Percentiles rank a stretch among this genome's conserved stretches.
phyloP scores from a whole-genome alignment of 2,888 invertebrate species.

The Sphaerophoria taeniata region DNA sequence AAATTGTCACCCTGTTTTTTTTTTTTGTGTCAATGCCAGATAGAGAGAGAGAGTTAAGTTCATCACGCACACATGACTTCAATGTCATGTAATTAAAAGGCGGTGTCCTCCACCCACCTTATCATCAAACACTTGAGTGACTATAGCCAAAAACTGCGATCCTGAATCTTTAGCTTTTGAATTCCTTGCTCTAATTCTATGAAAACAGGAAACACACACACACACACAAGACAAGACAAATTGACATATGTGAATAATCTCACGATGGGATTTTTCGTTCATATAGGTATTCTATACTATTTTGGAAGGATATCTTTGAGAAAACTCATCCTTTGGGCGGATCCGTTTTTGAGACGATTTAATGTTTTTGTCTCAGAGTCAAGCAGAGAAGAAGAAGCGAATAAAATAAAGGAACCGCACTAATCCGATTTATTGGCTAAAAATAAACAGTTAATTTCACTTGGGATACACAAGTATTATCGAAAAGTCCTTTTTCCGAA shows the following conservation, averaged over 20 bases:
- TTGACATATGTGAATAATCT: conserved; percentile 69
- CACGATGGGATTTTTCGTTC: conserved; percentile 47
- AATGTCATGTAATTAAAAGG: conserved; percentile 73
- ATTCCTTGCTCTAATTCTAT: conserved; percentile 21
- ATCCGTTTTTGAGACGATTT: neutral
- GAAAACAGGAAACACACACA: neutral
- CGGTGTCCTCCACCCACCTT: conserved; percentile 29
- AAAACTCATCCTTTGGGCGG: conserved; percentile 24
- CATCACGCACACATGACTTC: conserved; percentile 67
- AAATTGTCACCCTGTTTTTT: conserved; percentile 66
- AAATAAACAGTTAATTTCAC: conserved; percentile 72
- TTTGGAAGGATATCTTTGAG: conserved; percentile 54
- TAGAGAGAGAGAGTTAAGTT: conserved; percentile 5
- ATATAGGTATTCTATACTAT: conserved; percentile 10
- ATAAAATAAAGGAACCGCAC: conserved; percentile 58
- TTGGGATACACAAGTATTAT: conserved; percentile 35
- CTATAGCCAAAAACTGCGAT: neutral
- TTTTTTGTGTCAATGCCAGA: neutral
- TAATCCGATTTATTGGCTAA: conserved; percentile 75
- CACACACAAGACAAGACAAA: neutral
- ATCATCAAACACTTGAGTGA: too few relatives aligned
- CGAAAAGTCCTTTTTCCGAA: conserved; percentile 48
- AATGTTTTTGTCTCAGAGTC: conserved; percentile 4
- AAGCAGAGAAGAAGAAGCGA: conserved; percentile 1
- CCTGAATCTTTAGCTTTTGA: conserved; percentile 45